A percentile compares a stretch with the other conserved stretches of the same genome.
phyloP scores from a whole-genome alignment of 2,888 invertebrate genomes.

The Phorcus lineatus region DNA sequence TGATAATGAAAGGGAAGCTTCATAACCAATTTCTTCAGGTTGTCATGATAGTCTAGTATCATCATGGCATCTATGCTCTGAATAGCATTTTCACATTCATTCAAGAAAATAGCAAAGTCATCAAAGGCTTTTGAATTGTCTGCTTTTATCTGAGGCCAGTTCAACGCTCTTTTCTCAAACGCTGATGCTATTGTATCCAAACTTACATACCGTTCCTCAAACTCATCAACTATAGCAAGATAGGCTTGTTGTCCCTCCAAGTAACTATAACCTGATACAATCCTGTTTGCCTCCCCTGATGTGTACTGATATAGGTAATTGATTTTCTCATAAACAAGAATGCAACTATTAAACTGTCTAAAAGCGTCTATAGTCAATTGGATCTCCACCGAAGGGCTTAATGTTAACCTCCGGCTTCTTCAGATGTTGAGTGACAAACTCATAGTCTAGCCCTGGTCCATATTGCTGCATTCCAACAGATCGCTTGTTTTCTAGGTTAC shows the following conservation, averaged over 20 bases:
- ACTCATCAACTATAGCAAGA: constrained; percentile 29
- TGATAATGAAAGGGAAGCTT: constrained; percentile 17
- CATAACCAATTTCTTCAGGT: neutral
- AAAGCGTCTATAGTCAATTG: neutral
- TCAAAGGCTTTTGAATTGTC: constrained; percentile 4
- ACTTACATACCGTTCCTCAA: too few relatives aligned
- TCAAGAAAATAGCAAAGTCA: constrained; percentile 7
- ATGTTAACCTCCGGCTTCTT: neutral
- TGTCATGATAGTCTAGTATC: constrained; percentile 28
- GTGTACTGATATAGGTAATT: neutral
- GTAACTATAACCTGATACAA: too few relatives aligned
- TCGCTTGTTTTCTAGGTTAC: neutral
- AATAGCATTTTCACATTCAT: constrained; percentile 23
- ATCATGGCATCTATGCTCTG: neutral
- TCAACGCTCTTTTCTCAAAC: constrained; percentile 31
- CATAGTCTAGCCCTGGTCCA: neutral
- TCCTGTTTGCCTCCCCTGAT: too few relatives aligned
- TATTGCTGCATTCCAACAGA: neutral
- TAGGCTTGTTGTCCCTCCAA: constrained; percentile 22
- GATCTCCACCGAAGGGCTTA: neutral
- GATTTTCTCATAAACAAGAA: neutral
- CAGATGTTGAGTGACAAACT: neutral
- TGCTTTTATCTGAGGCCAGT: constrained; percentile 29
- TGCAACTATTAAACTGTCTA: neutral
- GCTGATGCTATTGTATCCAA: constrained; percentile 29